A percentile compares a stretch with the other conserved stretches of the same genome.
phyloP scores from a whole-genome alignment of 2,888 invertebrate species.

The Baccha elongata region DNA sequence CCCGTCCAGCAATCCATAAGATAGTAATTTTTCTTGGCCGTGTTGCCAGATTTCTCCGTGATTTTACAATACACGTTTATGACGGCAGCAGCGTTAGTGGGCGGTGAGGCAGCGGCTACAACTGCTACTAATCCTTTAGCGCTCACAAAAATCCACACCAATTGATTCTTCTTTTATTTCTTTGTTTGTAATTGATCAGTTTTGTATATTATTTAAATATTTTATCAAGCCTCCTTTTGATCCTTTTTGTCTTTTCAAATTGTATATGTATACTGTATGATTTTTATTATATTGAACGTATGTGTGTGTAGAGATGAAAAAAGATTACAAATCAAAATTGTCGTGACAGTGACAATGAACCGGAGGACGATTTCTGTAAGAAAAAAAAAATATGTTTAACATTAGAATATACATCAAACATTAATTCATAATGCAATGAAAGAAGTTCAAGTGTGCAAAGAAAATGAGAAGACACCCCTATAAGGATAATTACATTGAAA shows the following conservation, averaged over 20 bases:
- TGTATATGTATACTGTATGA: background rate
- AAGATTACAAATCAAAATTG: conserved; percentile 37
- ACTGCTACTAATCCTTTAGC: conserved; percentile 60
- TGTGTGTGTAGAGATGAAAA: conserved; percentile 17
- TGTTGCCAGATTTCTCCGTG: conserved; percentile 77
- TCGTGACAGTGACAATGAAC: conserved; percentile 37
- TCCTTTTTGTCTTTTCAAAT: conserved; percentile 33
- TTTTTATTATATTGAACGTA: conserved; percentile 5
- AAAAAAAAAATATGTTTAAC: conserved; percentile 24
- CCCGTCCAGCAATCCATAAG: conserved; percentile 83
- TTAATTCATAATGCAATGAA: conserved; percentile 1
- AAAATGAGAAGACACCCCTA: conserved; percentile 46
- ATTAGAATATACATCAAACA: conserved; percentile 5
- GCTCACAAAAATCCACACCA: conserved; percentile 38
- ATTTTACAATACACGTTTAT: conserved; percentile 56
- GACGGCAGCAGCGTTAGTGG: conserved; percentile 57
- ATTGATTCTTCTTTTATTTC: background rate
- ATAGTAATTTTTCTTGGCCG: conserved; percentile 81
- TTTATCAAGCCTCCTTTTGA: conserved; percentile 13
- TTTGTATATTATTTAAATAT: background rate
- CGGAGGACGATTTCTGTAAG: conserved; percentile 38
- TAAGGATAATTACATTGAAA: conserved; percentile 56
- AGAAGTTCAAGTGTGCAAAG: conserved; percentile 55
- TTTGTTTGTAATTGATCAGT: conserved; percentile 32
- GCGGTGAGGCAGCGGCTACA: conserved; percentile 66